Percentiles rank a stretch among this genome's conserved stretches.
phyloP scores from a whole-genome alignment of 2,113 vertebrate species.

The Ameiurus melas region DNA sequence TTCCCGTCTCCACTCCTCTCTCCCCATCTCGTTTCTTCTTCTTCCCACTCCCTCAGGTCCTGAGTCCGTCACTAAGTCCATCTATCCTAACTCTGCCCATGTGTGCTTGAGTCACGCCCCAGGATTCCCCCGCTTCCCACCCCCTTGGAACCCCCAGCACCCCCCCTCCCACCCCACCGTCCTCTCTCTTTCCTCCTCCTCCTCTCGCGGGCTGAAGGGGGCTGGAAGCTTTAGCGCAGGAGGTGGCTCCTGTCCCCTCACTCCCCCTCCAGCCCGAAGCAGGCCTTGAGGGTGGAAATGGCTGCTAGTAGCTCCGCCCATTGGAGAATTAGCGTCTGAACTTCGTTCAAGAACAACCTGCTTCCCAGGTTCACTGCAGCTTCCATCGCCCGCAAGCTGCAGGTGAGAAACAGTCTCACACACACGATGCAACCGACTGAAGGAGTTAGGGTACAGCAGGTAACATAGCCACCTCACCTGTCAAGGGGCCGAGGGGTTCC shows the following conservation, averaged over 20 bases:
- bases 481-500: not conserved
- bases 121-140: constrained; percentile 81
- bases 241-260: constrained; percentile 71
- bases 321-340: constrained; percentile 89
- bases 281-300: constrained; percentile 74
- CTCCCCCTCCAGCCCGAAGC: constrained; percentile 85
- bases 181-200: constrained; percentile 75
- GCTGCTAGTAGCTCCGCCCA: constrained; percentile 77
- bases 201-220: constrained; percentile 75
- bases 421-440: not conserved
- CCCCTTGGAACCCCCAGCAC: constrained; percentile 79
- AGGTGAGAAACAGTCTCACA: constrained; percentile 69
- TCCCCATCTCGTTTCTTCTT: constrained; percentile 79
- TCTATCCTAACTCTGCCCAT: constrained; percentile 75
- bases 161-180: constrained; percentile 77
- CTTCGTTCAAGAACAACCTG: constrained; percentile 91
- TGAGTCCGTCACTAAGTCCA: constrained; percentile 72
- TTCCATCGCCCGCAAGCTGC: constrained; percentile 92
- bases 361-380: constrained; percentile 88
- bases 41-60: constrained; percentile 82
- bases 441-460: too few species aligned
- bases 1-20: constrained; percentile 72
- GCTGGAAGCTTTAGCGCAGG: constrained; percentile 56
- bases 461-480: not conserved
- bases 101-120: constrained; percentile 83